Evolutionary conservation across 2,113 vertebrate species (phyloP).

Genomic region (Bubo bubo): DNA sequence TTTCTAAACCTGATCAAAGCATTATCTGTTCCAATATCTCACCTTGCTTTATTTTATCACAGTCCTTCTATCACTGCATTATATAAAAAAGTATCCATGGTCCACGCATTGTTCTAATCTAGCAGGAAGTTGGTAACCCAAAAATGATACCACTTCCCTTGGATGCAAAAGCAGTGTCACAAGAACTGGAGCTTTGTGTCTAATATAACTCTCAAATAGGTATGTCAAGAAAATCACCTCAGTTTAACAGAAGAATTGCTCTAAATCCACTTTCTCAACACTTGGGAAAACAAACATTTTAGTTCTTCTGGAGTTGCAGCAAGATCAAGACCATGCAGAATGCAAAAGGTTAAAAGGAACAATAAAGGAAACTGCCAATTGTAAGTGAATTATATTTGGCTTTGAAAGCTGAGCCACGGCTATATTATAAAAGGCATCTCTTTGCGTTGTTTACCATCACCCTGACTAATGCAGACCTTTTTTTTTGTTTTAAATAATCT

Average conservation of each 20-base stretch:
- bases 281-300: slow-evolving; percentile 17
- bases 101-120: not conserved
- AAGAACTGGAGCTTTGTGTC: not conserved
- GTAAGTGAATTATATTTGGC: slow-evolving; percentile 83
- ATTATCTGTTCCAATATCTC: not conserved
- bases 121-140: not conserved
- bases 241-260: not conserved
- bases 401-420: slow-evolving; percentile 76
- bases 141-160: not conserved
- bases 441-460: slow-evolving; percentile 82
- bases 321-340: slow-evolving; percentile 70
- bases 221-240: not conserved
- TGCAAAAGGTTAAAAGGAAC: slow-evolving; percentile 81
- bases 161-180: not conserved
- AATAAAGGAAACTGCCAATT: slow-evolving; percentile 78
- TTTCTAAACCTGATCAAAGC: not conserved
- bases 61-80: not conserved
- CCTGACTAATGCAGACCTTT: slow-evolving; percentile 85
- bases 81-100: not conserved
- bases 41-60: not conserved
- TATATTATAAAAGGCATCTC: slow-evolving; percentile 82
- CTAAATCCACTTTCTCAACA: not conserved
- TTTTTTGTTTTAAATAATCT: slow-evolving; percentile 88
- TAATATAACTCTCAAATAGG: not conserved
- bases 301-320: slow-evolving; percentile 1